Base-by-base conservation (phyloP, 2,113 vertebrate species). In the Dicrurus megarhynchus region DNA sequence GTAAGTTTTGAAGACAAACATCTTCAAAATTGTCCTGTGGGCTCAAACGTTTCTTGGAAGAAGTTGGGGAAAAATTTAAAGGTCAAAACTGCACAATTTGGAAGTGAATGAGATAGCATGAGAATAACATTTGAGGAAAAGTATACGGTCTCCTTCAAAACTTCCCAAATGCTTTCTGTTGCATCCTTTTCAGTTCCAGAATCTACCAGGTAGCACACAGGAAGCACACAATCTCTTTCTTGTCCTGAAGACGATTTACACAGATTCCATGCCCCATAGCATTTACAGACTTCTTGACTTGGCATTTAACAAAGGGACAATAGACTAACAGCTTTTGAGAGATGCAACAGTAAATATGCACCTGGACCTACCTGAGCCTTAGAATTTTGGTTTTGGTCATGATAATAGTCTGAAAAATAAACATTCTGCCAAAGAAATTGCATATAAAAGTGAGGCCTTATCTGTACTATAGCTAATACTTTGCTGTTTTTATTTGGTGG, bases 21-120 rank as follows among this genome's bases (percentile, higher is more conserved):
- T 85, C 92, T 93, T 96, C 93, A 82, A 92, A 93, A 96, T 59
- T 81, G 60, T 92, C 76, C 56, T 67, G 55, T 78, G 89, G 88
- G 67, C 64, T 90, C 70, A 76, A 76, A 80, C 21, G 3, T 85
- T 75, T 89, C 10, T 73, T 68, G 60, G 61, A 92, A 97, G 39
- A 96, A 63, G 67, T 2, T 73, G 53, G 26, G 65, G 35, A 24
- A 84, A 93, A 92, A 47, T 7, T 21, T 85, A 28, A 88, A 88
- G 59, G 71, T 77, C 47, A 84, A 95, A 95, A 92, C 64, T 39
- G 27, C 32, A 67, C 52, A 49, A 57, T 85, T 87, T 91, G 64
- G 56, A 97, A 95, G n/a, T 69, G 67, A 83, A 77, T 35, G 60
- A 95, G n/a, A 64, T 32, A 77, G 74, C 63, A 87, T 50, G 75